phyloP scores from a whole-genome alignment of 2,113 vertebrate species.

The Danio rerio region DNA sequence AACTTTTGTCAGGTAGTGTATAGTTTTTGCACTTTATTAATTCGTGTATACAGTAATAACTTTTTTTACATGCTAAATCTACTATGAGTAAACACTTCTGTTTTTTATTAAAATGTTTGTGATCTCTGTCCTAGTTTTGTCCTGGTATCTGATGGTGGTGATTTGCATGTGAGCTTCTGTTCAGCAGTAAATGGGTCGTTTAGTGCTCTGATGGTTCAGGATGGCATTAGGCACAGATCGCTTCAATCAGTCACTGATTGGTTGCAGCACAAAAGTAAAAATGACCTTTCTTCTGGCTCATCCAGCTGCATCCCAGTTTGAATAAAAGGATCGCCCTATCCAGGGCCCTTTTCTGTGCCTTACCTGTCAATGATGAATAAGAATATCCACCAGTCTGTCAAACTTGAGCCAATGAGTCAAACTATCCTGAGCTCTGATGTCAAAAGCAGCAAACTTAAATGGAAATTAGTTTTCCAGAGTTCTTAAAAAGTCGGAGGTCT shows the following conservation, averaged over 20 bases:
- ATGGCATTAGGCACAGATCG: constrained; percentile 41
- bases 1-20: too few relatives aligned
- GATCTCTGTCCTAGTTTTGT: neutral
- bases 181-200: constrained; percentile 30
- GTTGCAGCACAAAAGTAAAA: neutral
- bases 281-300: neutral
- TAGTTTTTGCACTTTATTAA: neutral
- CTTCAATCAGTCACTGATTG: constrained; percentile 44
- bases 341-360: neutral
- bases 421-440: too few relatives aligned
- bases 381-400: neutral
- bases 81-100: neutral
- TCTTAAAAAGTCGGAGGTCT: too few relatives aligned
- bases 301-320: neutral
- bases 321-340: neutral
- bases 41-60: neutral
- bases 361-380: neutral
- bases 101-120: neutral
- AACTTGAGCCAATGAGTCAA: too few relatives aligned
- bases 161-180: constrained; percentile 13
- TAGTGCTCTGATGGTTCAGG: constrained; percentile 12
- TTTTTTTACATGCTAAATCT: neutral
- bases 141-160: constrained; percentile 7
- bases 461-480: too few relatives aligned
- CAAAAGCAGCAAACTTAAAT: neutral